These are phyloP conservation scores for Melanchra persicariae DNA, from an alignment of 2,888 invertebrate species.

Conservation along the genomic window DNA sequence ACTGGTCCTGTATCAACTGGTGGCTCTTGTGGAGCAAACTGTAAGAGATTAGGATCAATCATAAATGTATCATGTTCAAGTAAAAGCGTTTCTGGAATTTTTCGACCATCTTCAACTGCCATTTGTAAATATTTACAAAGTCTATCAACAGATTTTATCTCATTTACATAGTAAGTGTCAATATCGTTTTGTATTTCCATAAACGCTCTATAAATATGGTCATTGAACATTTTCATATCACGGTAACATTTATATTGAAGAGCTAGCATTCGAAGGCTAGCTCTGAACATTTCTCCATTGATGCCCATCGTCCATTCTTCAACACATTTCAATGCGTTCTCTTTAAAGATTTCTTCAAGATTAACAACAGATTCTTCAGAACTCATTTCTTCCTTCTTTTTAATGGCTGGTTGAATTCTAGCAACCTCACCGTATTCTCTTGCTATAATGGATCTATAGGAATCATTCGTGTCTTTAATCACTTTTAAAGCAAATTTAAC, in stretches of 20 bases:
- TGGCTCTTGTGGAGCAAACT: slow-evolving; percentile 74
- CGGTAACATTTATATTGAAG: slow-evolving; percentile 82
- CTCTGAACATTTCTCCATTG: slow-evolving; percentile 90
- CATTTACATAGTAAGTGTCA: slow-evolving; percentile 84
- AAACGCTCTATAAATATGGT: slow-evolving; percentile 85
- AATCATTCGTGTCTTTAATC: slow-evolving; percentile 81
- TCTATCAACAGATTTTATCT: slow-evolving; percentile 87
- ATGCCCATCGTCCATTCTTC: slow-evolving; percentile 91
- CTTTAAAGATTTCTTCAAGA: slow-evolving; percentile 81
- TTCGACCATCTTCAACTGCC: slow-evolving; percentile 87
- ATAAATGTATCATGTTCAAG: slow-evolving; percentile 88
- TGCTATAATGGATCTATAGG: slow-evolving; percentile 79
- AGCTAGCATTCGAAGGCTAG: slow-evolving; percentile 82
- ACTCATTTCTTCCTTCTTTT: slow-evolving; percentile 79
- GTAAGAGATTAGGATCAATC: slow-evolving; percentile 85
- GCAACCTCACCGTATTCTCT: slow-evolving; percentile 83
- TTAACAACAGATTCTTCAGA: slow-evolving; percentile 76
- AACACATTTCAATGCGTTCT: slow-evolving; percentile 84
- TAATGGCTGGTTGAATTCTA: slow-evolving; percentile 76
- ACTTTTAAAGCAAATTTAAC: slow-evolving; percentile 82
- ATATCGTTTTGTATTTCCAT: slow-evolving; percentile 84
- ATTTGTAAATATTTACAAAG: slow-evolving; percentile 88
- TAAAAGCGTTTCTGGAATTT: slow-evolving; percentile 85
- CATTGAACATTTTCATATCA: slow-evolving; percentile 85
- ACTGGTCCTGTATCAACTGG: slow-evolving; percentile 63